Percentiles rank a stretch among this genome's conserved stretches.
phyloP scores from a whole-genome alignment of 2,888 invertebrate genomes.

The Pilophorus perplexus region DNA sequence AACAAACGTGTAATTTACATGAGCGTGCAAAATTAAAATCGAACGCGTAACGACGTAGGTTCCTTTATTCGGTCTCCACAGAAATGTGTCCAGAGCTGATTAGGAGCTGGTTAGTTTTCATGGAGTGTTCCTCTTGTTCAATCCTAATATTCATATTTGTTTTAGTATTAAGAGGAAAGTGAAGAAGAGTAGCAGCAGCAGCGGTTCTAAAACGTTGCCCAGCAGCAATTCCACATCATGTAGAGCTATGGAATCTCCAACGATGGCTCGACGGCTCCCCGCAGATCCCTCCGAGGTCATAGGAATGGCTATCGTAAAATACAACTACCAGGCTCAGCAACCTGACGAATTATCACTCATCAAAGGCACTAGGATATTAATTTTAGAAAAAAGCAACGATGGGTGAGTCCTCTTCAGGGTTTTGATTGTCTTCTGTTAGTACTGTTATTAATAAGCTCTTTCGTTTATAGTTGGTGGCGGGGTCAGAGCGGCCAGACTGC shows the following conservation, averaged over 20 bases:
- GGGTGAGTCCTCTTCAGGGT: conserved; percentile 54
- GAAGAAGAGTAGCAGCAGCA: conserved; percentile 66
- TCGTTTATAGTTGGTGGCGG: conserved; percentile 80
- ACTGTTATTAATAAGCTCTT: background rate
- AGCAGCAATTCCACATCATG: conserved; percentile 77
- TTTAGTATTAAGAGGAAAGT: conserved; percentile 81
- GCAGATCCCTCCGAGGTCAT: conserved; percentile 85
- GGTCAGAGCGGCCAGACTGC: conserved; percentile 72
- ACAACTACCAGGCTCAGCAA: conserved; percentile 92
- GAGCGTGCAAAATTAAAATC: no score
- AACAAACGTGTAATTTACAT: background rate
- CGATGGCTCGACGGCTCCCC: conserved; percentile 68
- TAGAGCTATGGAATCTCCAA: conserved; percentile 72
- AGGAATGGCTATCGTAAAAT: conserved; percentile 87
- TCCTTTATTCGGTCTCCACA: no score
- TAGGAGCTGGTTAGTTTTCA: no score
- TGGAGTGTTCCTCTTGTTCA: no score
- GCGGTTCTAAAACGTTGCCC: conserved; percentile 81
- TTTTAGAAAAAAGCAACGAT: conserved; percentile 97
- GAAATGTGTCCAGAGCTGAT: no score
- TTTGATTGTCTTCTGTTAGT: background rate
- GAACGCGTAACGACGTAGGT: no score
- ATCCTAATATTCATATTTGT: conserved; percentile 2
- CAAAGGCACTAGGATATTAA: conserved; percentile 90
- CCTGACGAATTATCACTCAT: conserved; percentile 91